These are phyloP conservation scores for Cydia splendana DNA, from an alignment of 1,140 invertebrate genomes.

Conservation along the genomic window DNA sequence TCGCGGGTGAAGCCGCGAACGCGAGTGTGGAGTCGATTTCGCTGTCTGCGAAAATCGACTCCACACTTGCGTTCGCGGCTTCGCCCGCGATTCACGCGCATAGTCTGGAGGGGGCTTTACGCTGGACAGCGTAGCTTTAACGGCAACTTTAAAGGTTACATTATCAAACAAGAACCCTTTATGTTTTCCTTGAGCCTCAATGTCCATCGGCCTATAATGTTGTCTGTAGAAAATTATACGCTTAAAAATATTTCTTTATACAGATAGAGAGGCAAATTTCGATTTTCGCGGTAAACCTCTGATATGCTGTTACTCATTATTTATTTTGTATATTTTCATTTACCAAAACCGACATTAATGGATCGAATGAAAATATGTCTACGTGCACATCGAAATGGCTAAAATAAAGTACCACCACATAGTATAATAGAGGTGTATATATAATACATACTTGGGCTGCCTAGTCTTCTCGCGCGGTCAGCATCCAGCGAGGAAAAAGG, in stretches of 20 bases:
- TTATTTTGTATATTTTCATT: neutral
- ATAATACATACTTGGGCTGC: slow-evolving; percentile 65
- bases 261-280: no score
- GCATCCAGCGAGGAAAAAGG: slow-evolving; percentile 66
- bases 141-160: neutral
- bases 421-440: neutral
- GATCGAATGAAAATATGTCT: neutral
- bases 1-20: no score
- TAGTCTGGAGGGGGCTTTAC: no score
- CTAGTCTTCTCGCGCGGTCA: slow-evolving; percentile 65
- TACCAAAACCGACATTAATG: neutral
- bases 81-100: no score
- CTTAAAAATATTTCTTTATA: no score
- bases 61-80: no score
- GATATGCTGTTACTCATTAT: neutral
- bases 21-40: no score
- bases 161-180: neutral
- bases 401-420: neutral
- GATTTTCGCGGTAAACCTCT: no score
- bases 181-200: no score
- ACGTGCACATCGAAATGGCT: neutral
- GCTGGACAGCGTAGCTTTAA: neutral
- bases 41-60: no score
- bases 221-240: neutral
- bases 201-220: no score